Conservation (phyloP, 2,113 vertebrate genomes). For the Suncus etruscus region DNA sequence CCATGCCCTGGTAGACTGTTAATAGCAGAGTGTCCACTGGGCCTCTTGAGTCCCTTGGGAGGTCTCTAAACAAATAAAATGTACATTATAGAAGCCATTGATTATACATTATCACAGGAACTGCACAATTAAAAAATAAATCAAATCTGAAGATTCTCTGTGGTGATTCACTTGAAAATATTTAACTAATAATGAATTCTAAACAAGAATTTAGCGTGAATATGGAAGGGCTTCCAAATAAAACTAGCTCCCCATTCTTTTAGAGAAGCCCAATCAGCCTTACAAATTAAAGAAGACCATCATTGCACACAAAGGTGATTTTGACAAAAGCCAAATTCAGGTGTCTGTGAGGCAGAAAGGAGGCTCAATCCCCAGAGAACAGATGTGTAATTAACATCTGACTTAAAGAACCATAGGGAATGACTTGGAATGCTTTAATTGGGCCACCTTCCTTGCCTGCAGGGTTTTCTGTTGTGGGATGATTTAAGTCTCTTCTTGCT, state of each 20-base stretch:
- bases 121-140: background rate
- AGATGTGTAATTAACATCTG: conserved; percentile 69
- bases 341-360: conserved; percentile 30
- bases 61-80: no score
- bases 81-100: background rate
- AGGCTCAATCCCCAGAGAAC: background rate
- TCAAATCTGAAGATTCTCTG: conserved; percentile 5
- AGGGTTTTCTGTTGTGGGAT: conserved; percentile 60
- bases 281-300: conserved; percentile 67
- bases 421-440: conserved; percentile 66
- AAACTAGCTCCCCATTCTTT: conserved; percentile 47
- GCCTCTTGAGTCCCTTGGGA: no score
- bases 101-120: background rate
- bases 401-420: conserved; percentile 51
- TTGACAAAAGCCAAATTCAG: conserved; percentile 72
- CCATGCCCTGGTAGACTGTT: no score
- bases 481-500: conserved; percentile 65
- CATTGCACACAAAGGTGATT: conserved; percentile 67
- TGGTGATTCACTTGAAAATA: conserved; percentile 7
- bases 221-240: conserved; percentile 47
- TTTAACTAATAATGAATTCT: background rate
- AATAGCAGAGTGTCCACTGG: no score
- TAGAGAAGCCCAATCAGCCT: conserved; percentile 55
- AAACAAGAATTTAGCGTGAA: background rate
- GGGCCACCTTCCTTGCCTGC: conserved; percentile 50